A percentile compares a stretch with the other conserved stretches of the same genome.
Conservation (phyloP, 2,888 invertebrate genomes). For the Marasmarcha lunaedactyla region DNA sequence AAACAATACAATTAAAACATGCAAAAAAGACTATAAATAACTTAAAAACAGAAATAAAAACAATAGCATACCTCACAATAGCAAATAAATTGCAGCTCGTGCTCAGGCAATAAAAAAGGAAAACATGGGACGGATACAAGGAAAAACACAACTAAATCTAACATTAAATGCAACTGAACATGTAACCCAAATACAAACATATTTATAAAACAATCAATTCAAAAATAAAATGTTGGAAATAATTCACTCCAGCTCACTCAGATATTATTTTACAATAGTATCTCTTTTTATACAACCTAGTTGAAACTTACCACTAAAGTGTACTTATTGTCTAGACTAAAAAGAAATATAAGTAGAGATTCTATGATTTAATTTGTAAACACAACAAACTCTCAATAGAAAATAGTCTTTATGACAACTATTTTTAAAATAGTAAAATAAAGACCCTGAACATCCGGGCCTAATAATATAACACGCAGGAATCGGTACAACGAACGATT, state of each 20-base stretch:
- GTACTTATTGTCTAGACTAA: constrained; percentile 52
- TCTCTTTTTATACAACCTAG: constrained; percentile 52
- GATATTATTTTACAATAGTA: constrained; percentile 36
- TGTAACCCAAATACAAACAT: constrained; percentile 25
- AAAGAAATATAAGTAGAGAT: constrained; percentile 18
- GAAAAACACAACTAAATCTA: constrained; percentile 23
- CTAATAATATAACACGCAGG: constrained; percentile 9
- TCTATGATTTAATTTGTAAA: constrained; percentile 8
- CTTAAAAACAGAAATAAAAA: too few relatives aligned
- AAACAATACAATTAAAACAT: too few relatives aligned
- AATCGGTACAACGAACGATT: neutral
- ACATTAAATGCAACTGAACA: constrained; percentile 33
- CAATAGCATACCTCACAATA: constrained; percentile 51
- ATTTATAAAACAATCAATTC: constrained; percentile 30
- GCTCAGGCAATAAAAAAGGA: constrained; percentile 32
- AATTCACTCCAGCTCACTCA: constrained; percentile 35
- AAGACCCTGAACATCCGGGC: constrained; percentile 37
- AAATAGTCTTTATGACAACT: constrained; percentile 42
- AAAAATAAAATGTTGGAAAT: constrained; percentile 32
- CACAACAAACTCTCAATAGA: constrained; percentile 11
- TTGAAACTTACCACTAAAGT: constrained; percentile 29
- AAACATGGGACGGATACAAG: constrained; percentile 40
- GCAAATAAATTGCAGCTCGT: constrained; percentile 49
- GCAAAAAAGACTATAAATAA: too few relatives aligned
- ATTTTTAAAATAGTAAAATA: constrained; percentile 60